These are phyloP conservation scores for Sparus aurata DNA, from an alignment of 2,797 vertebrate species.

Conservation along the genomic window DNA sequence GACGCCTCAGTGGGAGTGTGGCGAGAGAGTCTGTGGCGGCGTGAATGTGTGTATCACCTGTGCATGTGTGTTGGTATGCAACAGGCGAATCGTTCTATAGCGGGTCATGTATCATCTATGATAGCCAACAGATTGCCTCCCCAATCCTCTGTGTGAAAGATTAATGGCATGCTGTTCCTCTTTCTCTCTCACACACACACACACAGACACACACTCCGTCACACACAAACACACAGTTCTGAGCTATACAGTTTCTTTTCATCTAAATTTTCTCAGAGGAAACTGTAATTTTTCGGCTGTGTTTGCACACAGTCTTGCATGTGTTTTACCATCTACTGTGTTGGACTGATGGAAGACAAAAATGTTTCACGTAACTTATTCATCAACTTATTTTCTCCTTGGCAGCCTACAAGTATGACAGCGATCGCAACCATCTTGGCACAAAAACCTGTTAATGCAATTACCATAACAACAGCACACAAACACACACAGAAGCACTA, in stretches of 20 bases:
- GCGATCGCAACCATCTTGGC: constrained; percentile 14
- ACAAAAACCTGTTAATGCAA: constrained; percentile 18
- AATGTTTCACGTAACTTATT: background rate
- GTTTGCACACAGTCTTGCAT: constrained; percentile 1
- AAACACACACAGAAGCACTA: background rate
- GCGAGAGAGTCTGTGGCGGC: constrained; percentile 12
- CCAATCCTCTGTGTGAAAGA: constrained; percentile 78
- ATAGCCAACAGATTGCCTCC: constrained; percentile 83
- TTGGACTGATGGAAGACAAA: constrained; percentile 13
- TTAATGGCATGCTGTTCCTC: constrained; percentile 74
- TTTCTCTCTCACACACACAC: constrained; percentile 3
- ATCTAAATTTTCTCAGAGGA: constrained; percentile 41
- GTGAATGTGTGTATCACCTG: background rate
- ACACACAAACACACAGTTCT: constrained; percentile 18
- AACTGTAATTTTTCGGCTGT: constrained; percentile 5
- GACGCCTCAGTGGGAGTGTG: constrained; percentile 11
- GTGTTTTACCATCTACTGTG: constrained; percentile 2
- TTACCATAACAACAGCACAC: background rate
- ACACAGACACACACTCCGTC: background rate
- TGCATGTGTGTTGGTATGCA: constrained; percentile 74
- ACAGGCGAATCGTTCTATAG: constrained; percentile 73
- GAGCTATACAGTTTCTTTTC: constrained; percentile 27
- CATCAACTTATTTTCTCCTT: constrained; percentile 6
- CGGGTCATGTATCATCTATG: constrained; percentile 84
- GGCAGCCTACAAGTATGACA: background rate